Evolutionary conservation across 2,888 invertebrate genomes (phyloP), one percentile per base, ranked within the genome.

Genomic region (Adelognathus sp.): DNA sequence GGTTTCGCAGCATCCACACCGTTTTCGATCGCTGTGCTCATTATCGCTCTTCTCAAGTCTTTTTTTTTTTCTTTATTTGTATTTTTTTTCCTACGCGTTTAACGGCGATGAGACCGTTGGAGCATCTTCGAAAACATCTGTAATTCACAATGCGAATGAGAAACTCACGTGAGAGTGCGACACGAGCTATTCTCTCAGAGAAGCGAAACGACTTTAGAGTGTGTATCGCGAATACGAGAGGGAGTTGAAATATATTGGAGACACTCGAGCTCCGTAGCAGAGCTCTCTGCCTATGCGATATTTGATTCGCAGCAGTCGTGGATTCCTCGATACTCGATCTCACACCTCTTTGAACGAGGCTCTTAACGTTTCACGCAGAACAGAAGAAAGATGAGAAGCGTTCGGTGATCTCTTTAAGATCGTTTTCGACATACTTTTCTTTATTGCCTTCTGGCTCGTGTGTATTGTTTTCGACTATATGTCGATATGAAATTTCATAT

Each of bases 1-100:
- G 88, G 82, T 84, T 89, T 89, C 70, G 86, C 82, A 80, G 88
- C 81, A 78, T 88, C 88, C 79, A 87, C 83, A 82, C 88, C 86
- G 67, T 86, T 88, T 77, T 89, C 89, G 71, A 89, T 86, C 79
- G 83, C 88, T 58, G 89, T 84, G 84, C 89, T 89, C 89, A 89
- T 89, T 84, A 64, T 79, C 69, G 72, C 31, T 60, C 31, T 24
- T 64, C 18, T 54, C 58, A 14, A 39, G 44, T 11, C 41, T 58
- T 64, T 36, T 69, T 58, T 21, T 50, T 31, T 1, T 33, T 66
- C 39, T 56, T 9, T 36, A 41, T 33, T 58, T 64, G 66, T 61
- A 46, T 21, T 21, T 61, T 16, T 31, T 56, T 14, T 14, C 14
- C 14, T 16, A 31, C 46, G 46, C 58, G 67, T 72, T 82, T 72